A percentile compares a stretch with the other conserved stretches of the same genome.
These are phyloP conservation scores for Eupsilia transversa DNA, from an alignment of 2,888 invertebrate species.

Conservation along the genomic window DNA sequence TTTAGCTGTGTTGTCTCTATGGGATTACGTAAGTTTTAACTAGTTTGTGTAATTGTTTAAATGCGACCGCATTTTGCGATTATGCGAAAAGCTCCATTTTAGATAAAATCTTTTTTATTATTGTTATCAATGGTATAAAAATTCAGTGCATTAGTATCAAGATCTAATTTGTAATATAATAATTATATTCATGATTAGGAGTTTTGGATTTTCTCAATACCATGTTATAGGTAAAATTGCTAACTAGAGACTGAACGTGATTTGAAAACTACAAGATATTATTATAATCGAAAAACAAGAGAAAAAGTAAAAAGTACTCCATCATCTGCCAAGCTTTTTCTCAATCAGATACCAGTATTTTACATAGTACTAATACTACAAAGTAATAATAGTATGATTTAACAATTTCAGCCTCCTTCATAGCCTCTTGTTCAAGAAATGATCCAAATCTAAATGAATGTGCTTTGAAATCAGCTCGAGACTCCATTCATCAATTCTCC, in stretches of 20 bases:
- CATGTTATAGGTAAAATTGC: background rate
- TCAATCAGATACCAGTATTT: background rate
- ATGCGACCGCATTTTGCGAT: conserved; percentile 1
- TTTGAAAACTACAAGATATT: background rate
- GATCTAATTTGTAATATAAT: conserved; percentile 12
- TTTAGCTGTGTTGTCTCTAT: conserved; percentile 69
- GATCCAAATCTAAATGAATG: conserved; percentile 82
- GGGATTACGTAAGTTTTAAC: conserved; percentile 78
- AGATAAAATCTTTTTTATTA: background rate
- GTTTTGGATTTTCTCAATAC: background rate
- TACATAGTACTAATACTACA: background rate
- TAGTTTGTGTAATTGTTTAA: conserved; percentile 45
- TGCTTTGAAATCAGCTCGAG: conserved; percentile 78
- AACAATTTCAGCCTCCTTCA: conserved; percentile 75
- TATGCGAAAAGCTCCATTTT: background rate
- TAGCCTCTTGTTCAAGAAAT: conserved; percentile 79
- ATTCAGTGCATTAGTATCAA: background rate
- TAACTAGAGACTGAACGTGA: background rate
- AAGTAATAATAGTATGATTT: background rate
- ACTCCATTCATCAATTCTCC: conserved; percentile 77
- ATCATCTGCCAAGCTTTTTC: background rate
- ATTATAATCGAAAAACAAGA: background rate
- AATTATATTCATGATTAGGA: background rate
- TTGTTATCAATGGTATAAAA: background rate
- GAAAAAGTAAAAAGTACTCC: background rate